Conservation (phyloP, 2,797 vertebrate species). For the Hyperoplus immaculatus region DNA sequence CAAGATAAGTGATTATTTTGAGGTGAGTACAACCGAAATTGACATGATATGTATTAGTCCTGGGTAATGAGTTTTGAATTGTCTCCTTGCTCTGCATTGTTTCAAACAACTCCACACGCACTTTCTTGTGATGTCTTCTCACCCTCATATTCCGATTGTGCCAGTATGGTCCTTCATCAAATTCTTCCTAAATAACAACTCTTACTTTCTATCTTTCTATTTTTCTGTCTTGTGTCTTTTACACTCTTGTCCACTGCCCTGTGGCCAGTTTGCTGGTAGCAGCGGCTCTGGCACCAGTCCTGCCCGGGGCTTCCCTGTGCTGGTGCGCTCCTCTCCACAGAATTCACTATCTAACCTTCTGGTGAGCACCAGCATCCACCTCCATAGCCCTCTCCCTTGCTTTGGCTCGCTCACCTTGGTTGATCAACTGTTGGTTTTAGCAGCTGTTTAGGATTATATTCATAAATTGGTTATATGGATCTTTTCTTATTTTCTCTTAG, state of each 20-base stretch:
- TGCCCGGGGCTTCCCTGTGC: slow-evolving; percentile 93
- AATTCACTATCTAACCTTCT: slow-evolving; percentile 97
- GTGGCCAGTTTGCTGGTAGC: slow-evolving; percentile 93
- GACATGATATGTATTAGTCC: background rate
- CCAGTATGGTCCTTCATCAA: slow-evolving; percentile 24
- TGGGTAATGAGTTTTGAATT: background rate
- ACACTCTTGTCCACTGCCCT: slow-evolving; percentile 41
- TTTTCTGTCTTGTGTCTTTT: slow-evolving; percentile 40
- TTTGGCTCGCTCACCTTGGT: background rate
- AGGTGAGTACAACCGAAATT: slow-evolving; percentile 86
- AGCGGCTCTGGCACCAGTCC: slow-evolving; percentile 97
- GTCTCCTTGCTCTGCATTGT: background rate
- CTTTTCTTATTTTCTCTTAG: background rate
- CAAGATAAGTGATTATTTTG: slow-evolving; percentile 99
- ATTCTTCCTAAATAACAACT: slow-evolving; percentile 56
- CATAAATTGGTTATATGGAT: background rate
- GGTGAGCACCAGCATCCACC: slow-evolving; percentile 86
- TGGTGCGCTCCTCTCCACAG: slow-evolving; percentile 95
- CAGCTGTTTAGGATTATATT: slow-evolving; percentile 8
- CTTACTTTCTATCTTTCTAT: slow-evolving; percentile 43
- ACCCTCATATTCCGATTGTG: slow-evolving; percentile 29
- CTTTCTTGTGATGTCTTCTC: slow-evolving; percentile 32
- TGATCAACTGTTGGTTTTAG: background rate
- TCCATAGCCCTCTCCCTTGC: slow-evolving; percentile 20
- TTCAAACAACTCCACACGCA: slow-evolving; percentile 35